phyloP scores from a whole-genome alignment of 2,113 vertebrate genomes.

The Urocynchramus pylzowi region DNA sequence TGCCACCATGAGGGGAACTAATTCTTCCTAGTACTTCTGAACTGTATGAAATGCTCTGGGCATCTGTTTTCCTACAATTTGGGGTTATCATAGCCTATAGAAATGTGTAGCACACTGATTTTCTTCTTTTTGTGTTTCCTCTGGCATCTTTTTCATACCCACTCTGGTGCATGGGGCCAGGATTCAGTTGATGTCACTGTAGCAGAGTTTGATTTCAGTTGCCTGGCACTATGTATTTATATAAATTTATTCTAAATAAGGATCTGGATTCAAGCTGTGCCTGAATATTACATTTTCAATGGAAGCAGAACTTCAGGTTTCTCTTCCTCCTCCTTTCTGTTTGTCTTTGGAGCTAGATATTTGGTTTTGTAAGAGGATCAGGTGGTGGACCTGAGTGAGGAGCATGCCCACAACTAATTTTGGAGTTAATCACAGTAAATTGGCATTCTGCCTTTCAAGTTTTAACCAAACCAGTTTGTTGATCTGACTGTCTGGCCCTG shows the following conservation, averaged over 20 bases:
- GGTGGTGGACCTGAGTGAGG: background rate
- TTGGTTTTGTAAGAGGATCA: background rate
- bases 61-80: background rate
- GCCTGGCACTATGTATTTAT: background rate
- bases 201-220: background rate
- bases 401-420: background rate
- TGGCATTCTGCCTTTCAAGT: background rate
- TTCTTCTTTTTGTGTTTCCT: background rate
- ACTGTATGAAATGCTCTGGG: background rate
- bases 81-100: background rate
- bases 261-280: background rate
- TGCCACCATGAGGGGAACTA: background rate
- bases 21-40: conserved; percentile 1
- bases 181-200: background rate
- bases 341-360: background rate
- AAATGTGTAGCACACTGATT: background rate
- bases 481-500: accelerated
- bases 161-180: background rate
- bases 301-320: background rate
- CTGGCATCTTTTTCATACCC: background rate
- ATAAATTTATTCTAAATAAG: background rate
- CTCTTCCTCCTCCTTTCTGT: background rate
- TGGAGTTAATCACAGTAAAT: background rate
- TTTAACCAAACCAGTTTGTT: background rate
- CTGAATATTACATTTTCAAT: accelerated